Percentiles rank a stretch among this genome's conserved stretches.
phyloP scores from a whole-genome alignment of 2,797 vertebrate species.

The Poeciliopsis paucimaculata region DNA sequence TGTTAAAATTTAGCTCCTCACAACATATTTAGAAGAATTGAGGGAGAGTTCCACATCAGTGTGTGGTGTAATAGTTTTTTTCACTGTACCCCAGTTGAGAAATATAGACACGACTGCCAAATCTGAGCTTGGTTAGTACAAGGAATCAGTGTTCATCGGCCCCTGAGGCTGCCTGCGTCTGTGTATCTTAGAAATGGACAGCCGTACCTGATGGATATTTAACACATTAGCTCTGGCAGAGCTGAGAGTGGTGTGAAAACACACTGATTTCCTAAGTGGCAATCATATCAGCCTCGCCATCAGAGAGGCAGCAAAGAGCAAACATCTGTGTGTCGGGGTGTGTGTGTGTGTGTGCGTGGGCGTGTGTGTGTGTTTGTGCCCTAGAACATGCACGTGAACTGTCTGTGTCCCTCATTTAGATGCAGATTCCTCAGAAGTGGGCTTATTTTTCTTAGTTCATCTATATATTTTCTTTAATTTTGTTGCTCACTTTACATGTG shows the following conservation, averaged over 20 bases:
- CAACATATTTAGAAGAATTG: conserved; percentile 58
- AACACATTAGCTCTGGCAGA: conserved; percentile 81
- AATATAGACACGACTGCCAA: conserved; percentile 54
- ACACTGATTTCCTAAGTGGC: conserved; percentile 82
- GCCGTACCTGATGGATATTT: conserved; percentile 79
- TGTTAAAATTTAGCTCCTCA: conserved; percentile 41
- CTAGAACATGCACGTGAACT: conserved; percentile 27
- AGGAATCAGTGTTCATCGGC: conserved; percentile 72
- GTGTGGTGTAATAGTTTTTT: conserved; percentile 44
- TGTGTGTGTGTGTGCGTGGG: conserved; percentile 48
- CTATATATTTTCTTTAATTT: not conserved
- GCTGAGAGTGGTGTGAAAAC: conserved; percentile 79
- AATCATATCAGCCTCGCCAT: conserved; percentile 78
- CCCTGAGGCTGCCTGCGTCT: conserved; percentile 59
- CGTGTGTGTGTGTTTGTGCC: conserved; percentile 41
- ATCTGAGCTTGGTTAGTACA: conserved; percentile 67
- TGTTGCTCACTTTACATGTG: conserved; percentile 22
- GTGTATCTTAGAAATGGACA: conserved; percentile 75
- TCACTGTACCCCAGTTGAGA: conserved; percentile 70
- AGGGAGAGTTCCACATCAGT: conserved; percentile 57
- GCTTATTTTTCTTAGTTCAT: conserved; percentile 8
- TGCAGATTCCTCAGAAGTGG: conserved; percentile 15
- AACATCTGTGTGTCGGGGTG: conserved; percentile 75
- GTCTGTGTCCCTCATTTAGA: conserved; percentile 34
- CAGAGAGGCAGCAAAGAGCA: conserved; percentile 77